phyloP scores from a whole-genome alignment of 1,140 invertebrate genomes.

The Calliphora vicina region DNA sequence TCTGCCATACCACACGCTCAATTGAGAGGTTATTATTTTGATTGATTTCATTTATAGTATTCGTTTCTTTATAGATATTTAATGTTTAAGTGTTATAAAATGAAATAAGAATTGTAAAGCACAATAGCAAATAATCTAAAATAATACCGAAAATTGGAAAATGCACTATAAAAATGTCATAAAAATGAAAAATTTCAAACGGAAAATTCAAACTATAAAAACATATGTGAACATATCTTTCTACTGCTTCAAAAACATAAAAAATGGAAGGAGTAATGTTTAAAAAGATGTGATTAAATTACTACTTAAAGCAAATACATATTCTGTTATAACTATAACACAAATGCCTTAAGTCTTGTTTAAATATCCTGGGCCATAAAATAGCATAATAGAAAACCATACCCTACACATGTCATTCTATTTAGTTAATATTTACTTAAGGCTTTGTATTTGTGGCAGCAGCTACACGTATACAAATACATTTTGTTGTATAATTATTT shows the following conservation, averaged over 20 bases:
- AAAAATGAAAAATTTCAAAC: conserved; percentile 13
- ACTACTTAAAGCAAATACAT: neutral
- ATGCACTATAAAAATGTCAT: conserved; percentile 29
- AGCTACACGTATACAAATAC: too few relatives aligned
- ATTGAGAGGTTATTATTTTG: neutral
- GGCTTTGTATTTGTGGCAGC: neutral
- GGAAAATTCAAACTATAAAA: conserved; percentile 20
- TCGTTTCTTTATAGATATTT: conserved; percentile 7
- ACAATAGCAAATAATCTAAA: conserved; percentile 19
- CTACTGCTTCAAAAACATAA: neutral
- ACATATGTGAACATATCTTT: conserved; percentile 16
- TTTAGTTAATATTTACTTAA: neutral
- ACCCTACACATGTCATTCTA: neutral
- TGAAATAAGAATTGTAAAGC: neutral
- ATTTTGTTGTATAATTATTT: neutral
- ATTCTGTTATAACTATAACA: too few relatives aligned
- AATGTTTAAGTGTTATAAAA: conserved; percentile 22
- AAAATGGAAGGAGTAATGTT: neutral
- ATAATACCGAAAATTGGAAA: conserved; percentile 26
- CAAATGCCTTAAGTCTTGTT: too few relatives aligned
- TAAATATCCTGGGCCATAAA: too few relatives aligned
- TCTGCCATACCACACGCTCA: neutral
- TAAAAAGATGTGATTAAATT: neutral
- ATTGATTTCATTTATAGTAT: conserved; percentile 19
- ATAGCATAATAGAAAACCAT: too few relatives aligned